Evolutionary conservation across 2,113 vertebrate genomes (phyloP).

Genomic region (Toxostoma redivivum): DNA sequence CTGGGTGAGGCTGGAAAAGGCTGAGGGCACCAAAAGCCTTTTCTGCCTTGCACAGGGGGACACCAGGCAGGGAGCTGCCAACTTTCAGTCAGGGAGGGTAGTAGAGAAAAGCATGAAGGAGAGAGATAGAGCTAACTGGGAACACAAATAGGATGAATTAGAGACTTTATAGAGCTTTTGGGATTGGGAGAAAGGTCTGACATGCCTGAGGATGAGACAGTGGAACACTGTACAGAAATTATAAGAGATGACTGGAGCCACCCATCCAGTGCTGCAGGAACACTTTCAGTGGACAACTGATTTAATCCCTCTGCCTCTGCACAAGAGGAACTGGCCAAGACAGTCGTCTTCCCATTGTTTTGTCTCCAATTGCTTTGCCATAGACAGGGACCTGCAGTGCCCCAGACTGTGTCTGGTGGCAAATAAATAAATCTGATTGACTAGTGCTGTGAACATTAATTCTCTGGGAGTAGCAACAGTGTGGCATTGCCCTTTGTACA

Average conservation of each 20-base stretch:
- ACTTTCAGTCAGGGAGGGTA: not conserved
- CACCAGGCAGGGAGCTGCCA: not conserved
- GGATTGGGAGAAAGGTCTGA: not conserved
- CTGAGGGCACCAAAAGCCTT: not conserved
- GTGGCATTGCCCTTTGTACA: conserved; percentile 23
- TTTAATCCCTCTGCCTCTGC: not conserved
- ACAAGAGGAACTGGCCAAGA: not conserved
- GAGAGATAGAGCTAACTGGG: not conserved
- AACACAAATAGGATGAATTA: not conserved
- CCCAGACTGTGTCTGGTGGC: conserved; percentile 1
- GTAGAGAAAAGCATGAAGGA: not conserved
- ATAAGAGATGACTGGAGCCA: not conserved
- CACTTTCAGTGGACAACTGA: not conserved
- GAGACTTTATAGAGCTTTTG: not conserved
- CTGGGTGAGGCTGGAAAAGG: not conserved
- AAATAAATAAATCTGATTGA: conserved; percentile 55
- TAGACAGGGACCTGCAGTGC: not conserved
- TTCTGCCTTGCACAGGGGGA: not conserved
- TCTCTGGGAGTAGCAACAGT: not conserved
- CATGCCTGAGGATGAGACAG: not conserved
- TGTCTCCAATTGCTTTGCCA: not conserved
- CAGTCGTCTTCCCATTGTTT: not conserved
- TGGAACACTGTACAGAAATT: not conserved
- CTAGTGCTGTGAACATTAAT: not conserved
- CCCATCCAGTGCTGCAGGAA: not conserved